Evolutionary conservation across 2,888 invertebrate genomes (phyloP).

Genomic region (Netelia virgata): DNA sequence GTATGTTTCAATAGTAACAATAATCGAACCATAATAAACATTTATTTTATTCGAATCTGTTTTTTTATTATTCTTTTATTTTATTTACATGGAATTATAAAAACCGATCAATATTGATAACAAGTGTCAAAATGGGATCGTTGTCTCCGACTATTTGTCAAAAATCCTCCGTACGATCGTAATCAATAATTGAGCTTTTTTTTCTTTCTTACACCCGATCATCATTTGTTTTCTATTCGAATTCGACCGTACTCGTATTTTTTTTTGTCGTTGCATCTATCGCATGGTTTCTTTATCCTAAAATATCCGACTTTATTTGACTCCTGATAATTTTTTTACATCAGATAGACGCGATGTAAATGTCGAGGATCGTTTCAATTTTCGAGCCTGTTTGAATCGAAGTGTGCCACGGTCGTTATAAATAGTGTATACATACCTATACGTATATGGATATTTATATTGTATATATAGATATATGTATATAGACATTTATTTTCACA

Average conservation of each 20-base stretch:
- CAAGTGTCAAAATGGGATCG: no score
- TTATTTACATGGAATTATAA: no score
- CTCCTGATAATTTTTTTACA: neutral
- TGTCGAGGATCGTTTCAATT: constrained; percentile 8
- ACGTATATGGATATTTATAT: constrained; percentile 26
- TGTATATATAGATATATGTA: neutral
- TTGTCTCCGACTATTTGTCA: no score
- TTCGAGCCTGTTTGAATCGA: constrained; percentile 12
- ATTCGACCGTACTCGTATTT: no score
- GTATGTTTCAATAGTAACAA: constrained; percentile 80
- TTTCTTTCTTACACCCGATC: no score
- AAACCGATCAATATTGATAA: no score
- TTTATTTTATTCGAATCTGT: neutral
- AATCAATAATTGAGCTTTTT: no score
- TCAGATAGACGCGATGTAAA: neutral
- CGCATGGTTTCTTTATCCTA: no score
- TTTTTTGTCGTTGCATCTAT: no score
- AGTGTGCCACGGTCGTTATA: constrained; percentile 62
- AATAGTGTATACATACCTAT: constrained; percentile 39
- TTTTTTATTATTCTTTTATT: neutral
- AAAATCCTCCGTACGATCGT: no score
- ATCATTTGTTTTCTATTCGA: no score
- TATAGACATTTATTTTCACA: neutral
- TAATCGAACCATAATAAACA: neutral
- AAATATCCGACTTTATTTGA: neutral